These are phyloP conservation scores for Acanthoscelides obtectus DNA, from an alignment of 2,888 invertebrate species.

Conservation along the genomic window DNA sequence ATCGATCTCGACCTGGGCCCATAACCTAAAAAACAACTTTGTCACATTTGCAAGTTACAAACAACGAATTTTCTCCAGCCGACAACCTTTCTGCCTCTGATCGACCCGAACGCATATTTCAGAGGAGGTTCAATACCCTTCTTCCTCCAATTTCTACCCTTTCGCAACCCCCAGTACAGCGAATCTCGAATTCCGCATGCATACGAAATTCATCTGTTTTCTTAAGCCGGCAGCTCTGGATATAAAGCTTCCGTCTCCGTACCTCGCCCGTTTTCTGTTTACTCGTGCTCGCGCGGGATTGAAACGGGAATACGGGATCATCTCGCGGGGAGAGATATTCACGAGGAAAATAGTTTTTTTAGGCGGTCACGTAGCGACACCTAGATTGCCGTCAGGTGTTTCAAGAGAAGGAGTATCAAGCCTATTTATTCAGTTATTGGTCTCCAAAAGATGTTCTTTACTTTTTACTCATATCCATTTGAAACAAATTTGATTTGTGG, in stretches of 20 bases:
- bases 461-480: too few species aligned
- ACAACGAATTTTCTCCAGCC: too few species aligned
- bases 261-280: slow-evolving; percentile 41
- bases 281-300: slow-evolving; percentile 33
- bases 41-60: too few species aligned
- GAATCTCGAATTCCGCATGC: slow-evolving; percentile 33
- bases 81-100: background rate
- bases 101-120: background rate
- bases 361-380: background rate
- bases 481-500: too few species aligned
- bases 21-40: too few species aligned
- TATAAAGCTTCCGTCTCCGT: slow-evolving; percentile 24
- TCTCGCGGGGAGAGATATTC: background rate
- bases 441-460: too few species aligned
- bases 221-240: slow-evolving; percentile 40
- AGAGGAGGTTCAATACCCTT: background rate
- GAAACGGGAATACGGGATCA: slow-evolving; percentile 29
- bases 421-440: too few species aligned
- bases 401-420: too few species aligned
- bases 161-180: background rate
- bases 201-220: slow-evolving; percentile 43
- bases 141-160: background rate
- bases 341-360: background rate
- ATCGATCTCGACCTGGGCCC: too few species aligned
- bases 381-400: too few species aligned